Evolutionary conservation across 2,113 vertebrate genomes (phyloP), one percentile per base, ranked within the genome.

Genomic region (Oenanthe oenanthe): DNA sequence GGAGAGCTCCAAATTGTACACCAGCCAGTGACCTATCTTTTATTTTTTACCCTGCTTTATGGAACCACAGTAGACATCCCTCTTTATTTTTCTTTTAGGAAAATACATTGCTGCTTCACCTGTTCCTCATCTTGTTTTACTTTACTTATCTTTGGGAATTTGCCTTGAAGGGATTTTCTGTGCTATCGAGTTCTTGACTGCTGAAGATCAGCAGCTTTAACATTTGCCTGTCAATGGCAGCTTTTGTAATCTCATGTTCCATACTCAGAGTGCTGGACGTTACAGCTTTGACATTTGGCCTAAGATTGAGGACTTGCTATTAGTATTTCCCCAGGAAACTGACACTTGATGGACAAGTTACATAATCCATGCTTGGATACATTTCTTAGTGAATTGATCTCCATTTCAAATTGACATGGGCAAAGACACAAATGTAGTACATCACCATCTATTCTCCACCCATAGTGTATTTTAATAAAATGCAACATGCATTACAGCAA

Each of bases 181-280:
- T 86, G 66, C 78, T 91, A 26, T 88, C 85, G 89, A 93, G 67
- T 73, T 92, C 73, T 84, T 88, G 85, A 86, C 45, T 88, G 78
- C 66, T 73, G 50, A 88, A 96, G 76, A 89, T 96, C 92, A 88
- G 85, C 89, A 63, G 48, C 68, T 95, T 92, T 96, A 94, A 77
- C 57, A 92, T 95, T 97, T 97, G 94, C 93, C 82, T 97, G 95
- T 88, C 93, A 75, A 91, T 94, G 94, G 89, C 94, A 98, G 95
- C 70, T 95, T 88, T 62, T 63, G 87, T 97, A 96, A 97, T 97
- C 95, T 86, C 53, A 75, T 68, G 80, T 90, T 95, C 92, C 83
- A 83, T 80, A 58, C 73, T 96, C 40, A 20, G 85, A 89, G 88
- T 85, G 85, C 94, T 94, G 95, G 97, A 96, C 85, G 2, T 91